Base-by-base conservation (phyloP, 1,140 invertebrate genomes). In the Xylocopa sonorina region DNA sequence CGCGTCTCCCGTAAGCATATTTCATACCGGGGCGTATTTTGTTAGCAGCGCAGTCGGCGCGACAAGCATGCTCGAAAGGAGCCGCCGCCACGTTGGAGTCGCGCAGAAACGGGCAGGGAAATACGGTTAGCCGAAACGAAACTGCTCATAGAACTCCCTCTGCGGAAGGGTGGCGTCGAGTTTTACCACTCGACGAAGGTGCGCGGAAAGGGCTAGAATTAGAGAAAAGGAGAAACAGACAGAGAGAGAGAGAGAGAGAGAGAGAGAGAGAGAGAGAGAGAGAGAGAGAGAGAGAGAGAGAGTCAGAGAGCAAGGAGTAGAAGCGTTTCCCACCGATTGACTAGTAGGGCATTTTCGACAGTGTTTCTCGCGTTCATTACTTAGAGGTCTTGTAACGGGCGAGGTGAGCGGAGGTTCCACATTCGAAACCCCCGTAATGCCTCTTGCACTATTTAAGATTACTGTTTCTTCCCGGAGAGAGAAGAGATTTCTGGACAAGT, bases 361-460 rank as follows among this genome's bases (percentile, higher is more conserved):
- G 9, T 75, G 53, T 79, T 72, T 48, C 74, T 76, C 71, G 18
- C 67, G 55, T 73, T 83, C 76, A 76, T 80, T 85, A 83, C 75
- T 82, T 80, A 86, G 68, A 60, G 27, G n/a, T 57, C 60, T 58
- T 46, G 57, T 53, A 64, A 63, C 34, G 55, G 41, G 38, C 27
- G 9, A 60, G 27, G 12, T 34, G 5, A 60, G 27, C 9, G 46
- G n/a, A 10, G 21, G 32, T n/a, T n/a, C n/a, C 38, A 53, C 67
- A 57, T 71, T 67, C 32, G 43, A 57, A 67, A 73, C 50, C 43
- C 29, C 48, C 51, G 75, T 38, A 66, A 77, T 72, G 62, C 50
- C 67, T 41, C n/a, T 32, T 66, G 79, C 84, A 72, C 78, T 85
- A 81, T 71, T 85, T 81, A 82, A 81, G 76, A 87, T 81, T 76